phyloP scores from a whole-genome alignment of 2,888 invertebrate species.

The Standfussiana lucernea region DNA sequence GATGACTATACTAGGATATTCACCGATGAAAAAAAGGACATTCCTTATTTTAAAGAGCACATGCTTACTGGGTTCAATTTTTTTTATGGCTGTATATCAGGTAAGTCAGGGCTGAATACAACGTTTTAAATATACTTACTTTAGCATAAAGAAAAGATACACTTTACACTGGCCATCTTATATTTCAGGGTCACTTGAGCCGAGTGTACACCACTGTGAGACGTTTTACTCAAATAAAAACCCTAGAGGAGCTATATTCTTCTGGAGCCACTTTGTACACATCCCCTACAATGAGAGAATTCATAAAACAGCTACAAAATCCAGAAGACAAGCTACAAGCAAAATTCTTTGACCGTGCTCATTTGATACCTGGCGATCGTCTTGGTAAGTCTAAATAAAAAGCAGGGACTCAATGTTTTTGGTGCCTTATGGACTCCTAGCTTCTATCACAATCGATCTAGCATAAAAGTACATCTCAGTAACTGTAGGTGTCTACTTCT shows the following conservation, averaged over 20 bases:
- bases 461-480: no score
- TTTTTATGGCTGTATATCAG: slow-evolving; percentile 74
- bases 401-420: background rate
- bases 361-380: slow-evolving; percentile 7
- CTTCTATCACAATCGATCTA: no score
- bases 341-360: slow-evolving; percentile 53
- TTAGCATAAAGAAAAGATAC: background rate
- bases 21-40: slow-evolving; percentile 61
- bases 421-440: background rate
- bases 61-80: slow-evolving; percentile 73
- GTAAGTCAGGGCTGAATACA: slow-evolving; percentile 63
- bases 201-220: slow-evolving; percentile 75
- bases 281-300: slow-evolving; percentile 64
- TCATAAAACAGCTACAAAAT: slow-evolving; percentile 62
- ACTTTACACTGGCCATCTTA: background rate
- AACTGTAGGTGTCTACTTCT: no score
- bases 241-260: slow-evolving; percentile 68
- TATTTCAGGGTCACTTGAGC: slow-evolving; percentile 77
- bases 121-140: background rate
- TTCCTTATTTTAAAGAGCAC: slow-evolving; percentile 68
- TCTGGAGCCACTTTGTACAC: slow-evolving; percentile 66
- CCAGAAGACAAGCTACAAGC: slow-evolving; percentile 48
- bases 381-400: slow-evolving; percentile 56
- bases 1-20: slow-evolving; percentile 72
- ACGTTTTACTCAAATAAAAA: slow-evolving; percentile 64